phyloP scores from a whole-genome alignment of 2,888 invertebrate genomes.

The Mesorhabditis spiculigera region DNA sequence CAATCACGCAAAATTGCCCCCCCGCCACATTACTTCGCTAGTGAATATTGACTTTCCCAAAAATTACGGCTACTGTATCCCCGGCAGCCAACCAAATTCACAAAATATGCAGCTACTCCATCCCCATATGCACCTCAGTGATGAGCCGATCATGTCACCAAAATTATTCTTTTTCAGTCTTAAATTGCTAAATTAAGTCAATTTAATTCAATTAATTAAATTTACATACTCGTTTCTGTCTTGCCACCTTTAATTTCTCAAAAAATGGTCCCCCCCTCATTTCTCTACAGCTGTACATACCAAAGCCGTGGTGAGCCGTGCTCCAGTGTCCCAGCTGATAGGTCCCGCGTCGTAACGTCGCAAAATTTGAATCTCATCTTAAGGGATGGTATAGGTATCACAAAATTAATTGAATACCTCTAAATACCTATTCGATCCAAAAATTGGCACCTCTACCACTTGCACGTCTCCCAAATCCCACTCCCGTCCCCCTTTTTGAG shows the following conservation, averaged over 20 bases:
- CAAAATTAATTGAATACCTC: too few species aligned
- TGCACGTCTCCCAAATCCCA: too few species aligned
- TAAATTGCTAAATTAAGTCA: background rate
- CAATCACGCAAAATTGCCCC: too few species aligned
- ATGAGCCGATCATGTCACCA: background rate
- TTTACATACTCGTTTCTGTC: background rate
- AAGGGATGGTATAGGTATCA: too few species aligned
- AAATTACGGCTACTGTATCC: background rate
- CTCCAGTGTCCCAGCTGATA: too few species aligned
- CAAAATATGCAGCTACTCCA: background rate
- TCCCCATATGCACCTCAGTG: background rate
- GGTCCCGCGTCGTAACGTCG: too few species aligned
- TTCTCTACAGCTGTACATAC: too few species aligned
- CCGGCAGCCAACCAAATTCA: background rate
- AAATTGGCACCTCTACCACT: too few species aligned
- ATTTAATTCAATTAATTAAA: background rate
- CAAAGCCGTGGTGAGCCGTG: too few species aligned
- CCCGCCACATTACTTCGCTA: background rate
- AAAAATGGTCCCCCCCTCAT: background rate
- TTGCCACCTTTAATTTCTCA: background rate
- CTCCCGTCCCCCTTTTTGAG: too few species aligned
- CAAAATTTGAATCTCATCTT: too few species aligned
- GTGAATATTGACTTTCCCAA: background rate
- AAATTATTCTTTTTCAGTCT: background rate
- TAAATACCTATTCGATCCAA: too few species aligned